phyloP scores from a whole-genome alignment of 2,888 invertebrate genomes.

The Agrotis segetum region DNA sequence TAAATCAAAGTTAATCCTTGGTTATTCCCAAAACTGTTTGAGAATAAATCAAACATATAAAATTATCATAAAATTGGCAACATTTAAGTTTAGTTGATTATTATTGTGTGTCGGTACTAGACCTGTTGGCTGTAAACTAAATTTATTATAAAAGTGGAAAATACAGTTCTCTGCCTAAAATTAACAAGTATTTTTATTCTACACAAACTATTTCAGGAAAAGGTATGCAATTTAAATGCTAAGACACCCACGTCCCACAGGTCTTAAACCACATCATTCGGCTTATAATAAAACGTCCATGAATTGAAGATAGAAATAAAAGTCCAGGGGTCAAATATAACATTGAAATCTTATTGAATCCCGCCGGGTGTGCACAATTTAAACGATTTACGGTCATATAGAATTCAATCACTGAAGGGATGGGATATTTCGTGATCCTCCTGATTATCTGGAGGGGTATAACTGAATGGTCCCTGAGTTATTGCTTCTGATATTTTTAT shows the following conservation, averaged over 20 bases:
- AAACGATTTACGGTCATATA: constrained; percentile 57
- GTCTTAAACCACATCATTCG: constrained; percentile 31
- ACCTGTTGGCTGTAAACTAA: too few species aligned
- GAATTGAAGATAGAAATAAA: constrained; percentile 36
- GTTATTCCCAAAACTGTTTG: too few species aligned
- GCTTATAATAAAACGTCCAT: constrained; percentile 51
- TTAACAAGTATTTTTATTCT: too few species aligned
- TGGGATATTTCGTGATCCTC: constrained; percentile 44
- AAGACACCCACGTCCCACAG: constrained; percentile 17
- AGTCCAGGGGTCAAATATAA: constrained; percentile 52
- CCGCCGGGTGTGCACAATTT: constrained; percentile 50
- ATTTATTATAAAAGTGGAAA: too few species aligned
- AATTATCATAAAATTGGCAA: too few species aligned
- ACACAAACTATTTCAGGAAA: constrained; percentile 10
- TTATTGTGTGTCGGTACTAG: too few species aligned
- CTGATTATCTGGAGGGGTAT: constrained; percentile 47
- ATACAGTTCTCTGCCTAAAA: too few species aligned
- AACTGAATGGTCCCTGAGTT: constrained; percentile 44
- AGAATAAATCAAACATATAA: too few species aligned
- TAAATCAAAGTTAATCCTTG: too few species aligned
- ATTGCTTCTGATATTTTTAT: constrained; percentile 41
- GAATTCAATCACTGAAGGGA: constrained; percentile 57
- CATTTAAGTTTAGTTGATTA: too few species aligned
- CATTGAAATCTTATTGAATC: constrained; percentile 65
- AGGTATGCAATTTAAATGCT: constrained; percentile 20